These are phyloP conservation scores for Eulemur rufifrons DNA, from an alignment of 2,113 vertebrate species.

Conservation along the genomic window DNA sequence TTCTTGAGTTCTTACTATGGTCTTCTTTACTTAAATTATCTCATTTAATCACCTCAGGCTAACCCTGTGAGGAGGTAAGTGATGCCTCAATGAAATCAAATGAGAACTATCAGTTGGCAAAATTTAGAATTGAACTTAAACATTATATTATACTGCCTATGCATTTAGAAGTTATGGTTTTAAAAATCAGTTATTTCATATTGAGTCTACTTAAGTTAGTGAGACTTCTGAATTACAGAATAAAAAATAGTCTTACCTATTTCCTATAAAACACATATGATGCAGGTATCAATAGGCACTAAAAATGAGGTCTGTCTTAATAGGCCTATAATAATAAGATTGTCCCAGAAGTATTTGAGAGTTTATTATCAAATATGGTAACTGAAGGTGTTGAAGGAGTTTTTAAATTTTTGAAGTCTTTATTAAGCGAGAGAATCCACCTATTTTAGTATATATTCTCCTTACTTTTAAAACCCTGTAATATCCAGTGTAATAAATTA, in stretches of 20 bases:
- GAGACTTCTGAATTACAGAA: background rate
- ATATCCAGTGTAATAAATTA: background rate
- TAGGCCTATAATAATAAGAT: background rate
- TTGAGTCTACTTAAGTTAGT: background rate
- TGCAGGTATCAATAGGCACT: background rate
- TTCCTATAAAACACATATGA: background rate
- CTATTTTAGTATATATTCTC: background rate
- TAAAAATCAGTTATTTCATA: background rate
- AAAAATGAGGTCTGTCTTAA: background rate
- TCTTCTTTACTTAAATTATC: background rate
- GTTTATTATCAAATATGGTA: background rate
- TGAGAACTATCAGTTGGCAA: background rate
- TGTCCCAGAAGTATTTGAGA: background rate
- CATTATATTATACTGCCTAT: background rate
- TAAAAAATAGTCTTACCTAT: background rate
- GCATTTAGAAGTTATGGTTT: slow-evolving; percentile 12
- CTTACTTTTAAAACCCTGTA: background rate
- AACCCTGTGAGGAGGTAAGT: background rate
- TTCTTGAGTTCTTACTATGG: background rate
- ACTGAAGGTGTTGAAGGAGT: background rate
- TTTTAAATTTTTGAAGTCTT: background rate
- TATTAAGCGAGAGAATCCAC: background rate
- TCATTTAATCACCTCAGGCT: background rate
- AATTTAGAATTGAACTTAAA: background rate
- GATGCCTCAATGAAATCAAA: background rate